Evolutionary conservation across 2,113 vertebrate species (phyloP).

Genomic region (Bettongia penicillata): DNA sequence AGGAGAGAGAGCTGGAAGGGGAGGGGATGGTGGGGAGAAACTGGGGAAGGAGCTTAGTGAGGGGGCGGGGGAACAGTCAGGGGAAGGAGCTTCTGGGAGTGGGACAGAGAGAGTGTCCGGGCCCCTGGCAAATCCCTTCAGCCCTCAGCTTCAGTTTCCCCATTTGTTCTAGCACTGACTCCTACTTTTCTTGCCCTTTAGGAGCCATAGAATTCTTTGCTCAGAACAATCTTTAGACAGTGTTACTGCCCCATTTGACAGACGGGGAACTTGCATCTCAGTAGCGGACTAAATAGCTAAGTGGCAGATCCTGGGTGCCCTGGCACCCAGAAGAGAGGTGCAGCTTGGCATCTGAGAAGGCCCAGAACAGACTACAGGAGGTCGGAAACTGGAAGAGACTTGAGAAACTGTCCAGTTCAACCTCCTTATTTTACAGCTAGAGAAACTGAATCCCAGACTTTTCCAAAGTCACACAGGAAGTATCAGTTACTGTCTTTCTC

Average conservation of each 20-base stretch:
- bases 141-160: not conserved
- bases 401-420: not conserved
- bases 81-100: too few relatives aligned
- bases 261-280: not conserved
- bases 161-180: not conserved
- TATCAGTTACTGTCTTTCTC: not conserved
- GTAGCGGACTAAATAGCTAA: too few relatives aligned
- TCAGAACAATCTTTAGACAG: too few relatives aligned
- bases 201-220: not conserved
- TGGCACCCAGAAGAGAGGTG: not conserved
- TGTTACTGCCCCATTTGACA: not conserved
- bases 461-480: not conserved
- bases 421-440: not conserved
- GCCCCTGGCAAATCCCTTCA: too few relatives aligned
- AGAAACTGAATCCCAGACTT: not conserved
- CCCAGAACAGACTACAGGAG: not conserved
- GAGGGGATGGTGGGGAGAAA: not conserved
- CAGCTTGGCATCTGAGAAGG: not conserved
- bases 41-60: too few relatives aligned
- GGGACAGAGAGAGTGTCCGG: not conserved
- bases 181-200: not conserved
- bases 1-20: not conserved
- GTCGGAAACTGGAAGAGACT: not conserved
- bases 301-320: not conserved
- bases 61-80: too few relatives aligned